Percentiles rank a stretch among this genome's conserved stretches.
Evolutionary conservation across 2,113 vertebrate species (phyloP).

Genomic region (Charina bottae): DNA sequence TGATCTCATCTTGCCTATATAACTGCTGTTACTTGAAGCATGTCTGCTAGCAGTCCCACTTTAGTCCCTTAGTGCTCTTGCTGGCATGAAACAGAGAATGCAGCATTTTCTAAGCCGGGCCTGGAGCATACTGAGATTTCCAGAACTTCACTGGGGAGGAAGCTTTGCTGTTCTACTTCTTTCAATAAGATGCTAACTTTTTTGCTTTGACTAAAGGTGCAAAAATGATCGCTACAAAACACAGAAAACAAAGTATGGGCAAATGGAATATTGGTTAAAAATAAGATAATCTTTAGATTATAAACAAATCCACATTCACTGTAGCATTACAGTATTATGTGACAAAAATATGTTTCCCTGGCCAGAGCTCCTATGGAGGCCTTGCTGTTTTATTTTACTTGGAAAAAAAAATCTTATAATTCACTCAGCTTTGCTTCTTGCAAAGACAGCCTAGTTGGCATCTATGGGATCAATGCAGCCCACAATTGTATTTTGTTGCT

Average conservation of each 20-base stretch:
- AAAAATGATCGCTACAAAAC: not conserved
- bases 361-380: not conserved
- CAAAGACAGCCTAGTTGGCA: accelerated
- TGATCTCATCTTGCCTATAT: accelerated
- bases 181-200: conserved; percentile 19
- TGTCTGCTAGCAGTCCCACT: not conserved
- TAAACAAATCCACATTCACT: accelerated
- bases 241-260: conserved; percentile 10
- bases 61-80: not conserved
- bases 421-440: accelerated
- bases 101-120: not conserved
- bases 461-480: accelerated
- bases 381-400: not conserved
- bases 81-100: not conserved
- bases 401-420: not conserved
- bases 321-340: accelerated
- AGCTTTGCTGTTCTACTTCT: conserved; percentile 12
- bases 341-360: not conserved
- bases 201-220: not conserved
- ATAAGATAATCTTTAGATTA: conserved; percentile 21
- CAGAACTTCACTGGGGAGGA: accelerated
- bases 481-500: not conserved
- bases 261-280: accelerated
- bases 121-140: accelerated
- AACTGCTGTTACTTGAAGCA: not conserved